Base-by-base conservation (phyloP, 2,888 invertebrate species). In the Agrochola lychnidis region DNA sequence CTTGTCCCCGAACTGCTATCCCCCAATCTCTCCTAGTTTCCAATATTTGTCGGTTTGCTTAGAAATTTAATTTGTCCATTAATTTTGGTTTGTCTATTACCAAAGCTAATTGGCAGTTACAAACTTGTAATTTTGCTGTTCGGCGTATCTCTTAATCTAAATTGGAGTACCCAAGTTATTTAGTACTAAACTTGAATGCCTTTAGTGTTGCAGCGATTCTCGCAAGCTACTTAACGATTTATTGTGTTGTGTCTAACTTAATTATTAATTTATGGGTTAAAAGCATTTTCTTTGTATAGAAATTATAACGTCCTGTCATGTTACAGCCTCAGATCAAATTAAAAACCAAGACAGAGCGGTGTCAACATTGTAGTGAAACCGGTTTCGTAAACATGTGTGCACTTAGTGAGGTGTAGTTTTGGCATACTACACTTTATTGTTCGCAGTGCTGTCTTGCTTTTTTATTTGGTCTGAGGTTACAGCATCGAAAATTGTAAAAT, bases 21-120 rank as follows among this genome's bases (percentile, higher is more conserved):
- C 90, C 90, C 88, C 89, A 85, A 89, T 89, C 88, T 88, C 86
- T 81, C 87, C 86, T 89, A 90, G 88, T 91, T 91, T 88, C 86
- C 89, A 90, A 92, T 93, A 91, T 93, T 94, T 92, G 91, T 90
- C 88, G 79, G 87, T 87, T 88, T 89, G 87, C 83, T 84, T 88
- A 85, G 81, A 86, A 91, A 93, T 92, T 93, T 91, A 90, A 93
- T 93, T 93, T 90, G 88, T 82, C 88, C 86, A 91, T 91, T 90
- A 90, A 93, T 93, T 93, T 90, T 79, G 89, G 89, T 89, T 90
- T 90, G 91, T 91, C 87, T 89, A 88, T 87, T 86, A 84, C 79
- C 83, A 88, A 79, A 87, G 81, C 85, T 87, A 84, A 87, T 88
- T 88, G 84, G 82, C 78, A 82, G 88, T 82, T 86, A 82, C 83